Evolutionary conservation across 2,113 vertebrate genomes (phyloP).

Genomic region (Sarotherodon lohbergeri): DNA sequence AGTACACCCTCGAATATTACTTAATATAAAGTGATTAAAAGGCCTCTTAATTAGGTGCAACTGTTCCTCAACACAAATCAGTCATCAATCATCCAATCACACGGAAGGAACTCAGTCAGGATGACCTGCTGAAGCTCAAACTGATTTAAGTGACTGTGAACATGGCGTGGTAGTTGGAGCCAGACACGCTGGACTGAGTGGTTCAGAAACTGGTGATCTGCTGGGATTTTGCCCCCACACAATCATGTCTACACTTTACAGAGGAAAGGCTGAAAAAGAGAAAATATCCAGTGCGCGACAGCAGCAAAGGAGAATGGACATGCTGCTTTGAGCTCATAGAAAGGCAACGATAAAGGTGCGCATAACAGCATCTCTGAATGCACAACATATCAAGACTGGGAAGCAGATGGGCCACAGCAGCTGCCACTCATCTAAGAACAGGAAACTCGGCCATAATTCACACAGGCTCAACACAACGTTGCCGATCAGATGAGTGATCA

Average conservation of each 20-base stretch:
- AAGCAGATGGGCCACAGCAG: background rate
- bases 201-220: background rate
- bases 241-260: background rate
- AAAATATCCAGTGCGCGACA: background rate
- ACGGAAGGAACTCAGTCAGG: fast-evolving
- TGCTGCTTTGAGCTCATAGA: background rate
- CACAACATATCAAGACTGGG: background rate
- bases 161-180: background rate
- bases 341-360: fast-evolving
- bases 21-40: background rate
- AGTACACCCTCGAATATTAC: fast-evolving
- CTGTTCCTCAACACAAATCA: background rate
- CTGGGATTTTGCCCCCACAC: background rate
- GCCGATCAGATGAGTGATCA: background rate
- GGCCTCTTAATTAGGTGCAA: background rate
- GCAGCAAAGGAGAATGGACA: background rate
- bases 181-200: background rate
- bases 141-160: background rate
- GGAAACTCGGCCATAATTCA: fast-evolving
- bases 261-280: background rate
- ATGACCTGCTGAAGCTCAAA: background rate
- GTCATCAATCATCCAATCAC: fast-evolving
- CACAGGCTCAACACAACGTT: background rate
- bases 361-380: background rate
- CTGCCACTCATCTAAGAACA: background rate